Percentiles rank a stretch among this genome's conserved stretches.
Conservation (phyloP, 2,797 vertebrate genomes). For the Coregonus sp. region DNA sequence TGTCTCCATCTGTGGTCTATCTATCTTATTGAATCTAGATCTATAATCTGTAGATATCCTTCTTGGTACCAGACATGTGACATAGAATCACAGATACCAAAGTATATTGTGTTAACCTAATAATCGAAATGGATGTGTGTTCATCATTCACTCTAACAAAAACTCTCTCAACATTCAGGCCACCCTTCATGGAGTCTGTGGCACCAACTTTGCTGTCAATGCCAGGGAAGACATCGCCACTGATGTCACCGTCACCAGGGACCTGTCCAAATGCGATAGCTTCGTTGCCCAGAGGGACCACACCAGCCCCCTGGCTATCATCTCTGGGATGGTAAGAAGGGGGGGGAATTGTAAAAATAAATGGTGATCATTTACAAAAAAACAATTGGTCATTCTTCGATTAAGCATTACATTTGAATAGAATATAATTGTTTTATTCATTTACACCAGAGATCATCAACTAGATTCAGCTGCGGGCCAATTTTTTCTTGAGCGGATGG, state of each 20-base stretch:
- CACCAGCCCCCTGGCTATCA: conserved; percentile 87
- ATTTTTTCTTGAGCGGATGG: too few relatives aligned
- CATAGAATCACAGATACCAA: not conserved
- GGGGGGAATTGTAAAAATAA: not conserved
- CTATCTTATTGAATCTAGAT: conserved; percentile 25
- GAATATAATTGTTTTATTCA: not conserved
- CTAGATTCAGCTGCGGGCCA: too few relatives aligned
- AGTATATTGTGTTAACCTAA: not conserved
- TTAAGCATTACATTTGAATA: not conserved
- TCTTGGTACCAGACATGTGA: conserved; percentile 35
- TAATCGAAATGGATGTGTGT: conserved; percentile 17
- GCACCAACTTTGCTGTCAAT: conserved; percentile 77
- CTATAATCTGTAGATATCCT: conserved; percentile 15
- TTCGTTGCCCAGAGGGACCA: conserved; percentile 76
- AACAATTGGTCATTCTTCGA: not conserved
- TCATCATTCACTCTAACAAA: conserved; percentile 4
- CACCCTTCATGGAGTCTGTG: conserved; percentile 87
- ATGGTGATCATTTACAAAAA: not conserved
- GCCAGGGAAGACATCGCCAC: conserved; percentile 75
- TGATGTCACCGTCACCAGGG: conserved; percentile 80
- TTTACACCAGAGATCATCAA: too few relatives aligned
- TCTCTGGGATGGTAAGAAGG: conserved; percentile 83
- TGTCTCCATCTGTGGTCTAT: conserved; percentile 47
- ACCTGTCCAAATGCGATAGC: conserved; percentile 80
- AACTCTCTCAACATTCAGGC: conserved; percentile 68